A percentile compares a stretch with the other conserved stretches of the same genome.
These are phyloP conservation scores for Idaea straminata DNA, from an alignment of 2,888 invertebrate species.

Conservation along the genomic window DNA sequence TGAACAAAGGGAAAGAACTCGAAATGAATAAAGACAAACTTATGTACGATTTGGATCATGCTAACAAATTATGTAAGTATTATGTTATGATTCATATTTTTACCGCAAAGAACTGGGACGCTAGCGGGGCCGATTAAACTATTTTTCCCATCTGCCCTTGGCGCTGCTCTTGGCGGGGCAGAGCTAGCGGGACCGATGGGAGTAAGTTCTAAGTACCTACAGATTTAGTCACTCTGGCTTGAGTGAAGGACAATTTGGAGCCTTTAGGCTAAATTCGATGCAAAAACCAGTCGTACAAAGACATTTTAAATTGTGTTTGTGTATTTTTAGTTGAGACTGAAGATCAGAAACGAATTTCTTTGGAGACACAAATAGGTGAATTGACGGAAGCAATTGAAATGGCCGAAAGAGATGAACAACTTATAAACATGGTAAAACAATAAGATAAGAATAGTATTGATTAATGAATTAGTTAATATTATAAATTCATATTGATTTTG, in stretches of 20 bases:
- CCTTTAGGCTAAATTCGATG: neutral
- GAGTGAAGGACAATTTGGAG: neutral
- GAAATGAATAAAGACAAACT: constrained; percentile 81
- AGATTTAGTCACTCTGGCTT: neutral
- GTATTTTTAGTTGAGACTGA: constrained; percentile 71
- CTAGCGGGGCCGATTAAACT: no score
- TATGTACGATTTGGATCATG: constrained; percentile 74
- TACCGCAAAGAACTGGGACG: no score
- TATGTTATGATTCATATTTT: no score
- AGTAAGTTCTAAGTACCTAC: no score
- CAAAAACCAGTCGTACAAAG: neutral
- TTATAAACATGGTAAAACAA: constrained; percentile 59
- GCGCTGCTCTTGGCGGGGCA: no score
- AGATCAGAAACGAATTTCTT: constrained; percentile 65
- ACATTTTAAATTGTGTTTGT: neutral
- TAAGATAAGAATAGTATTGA: neutral
- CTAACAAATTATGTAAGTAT: constrained; percentile 65
- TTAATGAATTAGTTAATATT: no score
- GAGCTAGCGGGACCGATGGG: no score
- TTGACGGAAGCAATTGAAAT: constrained; percentile 80
- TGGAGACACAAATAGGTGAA: constrained; percentile 79
- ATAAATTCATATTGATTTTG: neutral
- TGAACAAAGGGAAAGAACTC: constrained; percentile 83
- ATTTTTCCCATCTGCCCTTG: no score
- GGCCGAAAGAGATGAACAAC: constrained; percentile 81